A percentile compares a stretch with the other conserved stretches of the same genome.
Evolutionary conservation across 2,888 invertebrate species (phyloP).

Genomic region (Nudaria mundana): DNA sequence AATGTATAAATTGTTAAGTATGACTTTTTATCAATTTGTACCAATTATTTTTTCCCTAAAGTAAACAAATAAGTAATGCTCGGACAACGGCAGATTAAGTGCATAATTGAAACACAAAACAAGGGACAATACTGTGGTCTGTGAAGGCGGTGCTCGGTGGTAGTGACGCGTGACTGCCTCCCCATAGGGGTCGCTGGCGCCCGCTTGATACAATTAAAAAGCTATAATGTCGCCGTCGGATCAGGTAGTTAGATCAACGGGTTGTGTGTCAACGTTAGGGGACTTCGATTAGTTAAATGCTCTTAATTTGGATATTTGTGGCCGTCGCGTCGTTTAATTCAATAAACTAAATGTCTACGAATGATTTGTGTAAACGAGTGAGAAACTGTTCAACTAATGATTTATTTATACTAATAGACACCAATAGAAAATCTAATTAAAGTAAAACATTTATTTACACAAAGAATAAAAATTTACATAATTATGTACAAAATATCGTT

Average conservation of each 20-base stretch:
- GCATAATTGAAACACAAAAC: conserved; percentile 33
- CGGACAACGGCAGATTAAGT: conserved; percentile 22
- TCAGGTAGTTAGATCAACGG: conserved; percentile 13
- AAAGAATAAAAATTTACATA: too few relatives aligned
- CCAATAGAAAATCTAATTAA: too few relatives aligned
- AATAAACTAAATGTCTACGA: background rate
- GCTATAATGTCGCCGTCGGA: conserved; percentile 38
- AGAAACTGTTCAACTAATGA: background rate
- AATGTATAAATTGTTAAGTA: too few relatives aligned
- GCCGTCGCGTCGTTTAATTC: conserved; percentile 1
- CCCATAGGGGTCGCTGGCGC: conserved; percentile 40
- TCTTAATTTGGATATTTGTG: conserved; percentile 7
- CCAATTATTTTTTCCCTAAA: too few relatives aligned
- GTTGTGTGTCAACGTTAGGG: conserved; percentile 3
- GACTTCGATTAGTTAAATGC: conserved; percentile 7
- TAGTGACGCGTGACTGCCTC: conserved; percentile 3
- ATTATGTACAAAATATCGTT: too few relatives aligned
- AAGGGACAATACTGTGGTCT: conserved; percentile 23
- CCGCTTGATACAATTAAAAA: conserved; percentile 53
- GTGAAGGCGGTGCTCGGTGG: background rate
- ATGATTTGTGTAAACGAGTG: background rate
- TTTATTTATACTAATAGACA: too few relatives aligned
- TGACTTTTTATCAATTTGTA: too few relatives aligned
- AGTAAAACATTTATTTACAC: too few relatives aligned
- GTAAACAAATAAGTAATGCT: too few relatives aligned